Percentiles rank a stretch among this genome's conserved stretches.
These are phyloP conservation scores for Drosophila histrio DNA, from an alignment of 2,888 invertebrate species.

Conservation along the genomic window DNA sequence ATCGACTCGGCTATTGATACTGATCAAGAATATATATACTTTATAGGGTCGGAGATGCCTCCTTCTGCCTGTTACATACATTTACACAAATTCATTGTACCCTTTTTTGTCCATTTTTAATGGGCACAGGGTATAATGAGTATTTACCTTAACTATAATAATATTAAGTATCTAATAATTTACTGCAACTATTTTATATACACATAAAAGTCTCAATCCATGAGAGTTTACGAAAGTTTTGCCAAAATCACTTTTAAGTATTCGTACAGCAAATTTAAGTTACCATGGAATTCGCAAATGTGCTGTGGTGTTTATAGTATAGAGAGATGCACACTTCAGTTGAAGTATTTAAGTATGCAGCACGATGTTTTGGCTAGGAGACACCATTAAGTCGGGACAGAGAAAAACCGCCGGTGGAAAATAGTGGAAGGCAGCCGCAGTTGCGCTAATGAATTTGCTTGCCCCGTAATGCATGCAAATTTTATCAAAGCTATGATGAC, in stretches of 20 bases:
- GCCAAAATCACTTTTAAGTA: not conserved
- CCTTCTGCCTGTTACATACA: too few species aligned
- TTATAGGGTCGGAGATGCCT: too few species aligned
- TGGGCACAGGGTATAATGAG: too few species aligned
- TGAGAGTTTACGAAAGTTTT: not conserved
- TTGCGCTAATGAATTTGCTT: conserved; percentile 64
- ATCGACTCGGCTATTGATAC: too few species aligned
- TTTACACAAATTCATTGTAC: too few species aligned
- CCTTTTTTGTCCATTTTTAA: too few species aligned
- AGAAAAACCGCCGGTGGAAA: not conserved
- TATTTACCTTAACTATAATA: not conserved
- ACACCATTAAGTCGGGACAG: conserved; percentile 6
- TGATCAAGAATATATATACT: too few species aligned
- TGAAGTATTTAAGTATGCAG: conserved; percentile 20
- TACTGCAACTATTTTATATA: too few species aligned
- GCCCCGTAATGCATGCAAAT: conserved; percentile 49
- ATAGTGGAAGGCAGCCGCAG: conserved; percentile 3
- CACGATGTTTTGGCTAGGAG: conserved; percentile 10
- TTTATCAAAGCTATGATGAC: conserved; percentile 45
- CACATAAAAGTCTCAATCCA: not conserved
- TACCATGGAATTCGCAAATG: not conserved
- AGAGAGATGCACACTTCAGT: not conserved
- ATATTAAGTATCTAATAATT: not conserved
- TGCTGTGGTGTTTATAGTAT: not conserved
- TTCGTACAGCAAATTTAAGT: not conserved